Evolutionary conservation across 64 coral and sea anemone genomes (phyloP).

Genomic region (Acropora tenuis): DNA sequence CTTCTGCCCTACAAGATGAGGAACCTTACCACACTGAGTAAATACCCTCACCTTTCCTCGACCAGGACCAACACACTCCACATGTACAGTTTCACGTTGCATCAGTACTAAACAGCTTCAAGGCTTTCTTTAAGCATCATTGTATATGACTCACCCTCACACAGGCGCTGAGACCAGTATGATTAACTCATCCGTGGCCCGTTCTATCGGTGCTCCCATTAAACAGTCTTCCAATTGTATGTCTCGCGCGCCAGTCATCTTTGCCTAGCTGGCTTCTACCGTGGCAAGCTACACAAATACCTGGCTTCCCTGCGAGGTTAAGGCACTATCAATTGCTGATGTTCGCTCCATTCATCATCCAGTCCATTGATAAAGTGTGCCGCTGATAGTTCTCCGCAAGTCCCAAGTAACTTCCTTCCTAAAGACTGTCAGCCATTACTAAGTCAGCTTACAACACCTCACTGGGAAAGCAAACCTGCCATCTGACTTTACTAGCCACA

Average conservation of each 20-base stretch:
- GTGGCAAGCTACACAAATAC: background rate
- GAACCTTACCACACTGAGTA: background rate
- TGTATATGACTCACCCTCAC: slow-evolving; percentile 20
- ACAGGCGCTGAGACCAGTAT: slow-evolving; percentile 45
- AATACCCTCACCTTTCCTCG: background rate
- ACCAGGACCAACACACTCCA: background rate
- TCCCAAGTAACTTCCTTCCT: too few species aligned
- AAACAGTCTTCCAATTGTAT: background rate
- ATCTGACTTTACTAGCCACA: too few species aligned
- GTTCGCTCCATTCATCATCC: too few species aligned
- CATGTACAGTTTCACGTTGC: background rate
- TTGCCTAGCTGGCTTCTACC: background rate
- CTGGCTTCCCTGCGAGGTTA: too few species aligned
- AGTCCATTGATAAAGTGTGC: too few species aligned
- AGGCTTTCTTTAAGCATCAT: slow-evolving; percentile 31
- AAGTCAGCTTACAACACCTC: too few species aligned
- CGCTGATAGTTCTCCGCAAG: too few species aligned
- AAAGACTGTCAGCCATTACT: too few species aligned
- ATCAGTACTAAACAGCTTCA: background rate
- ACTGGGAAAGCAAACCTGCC: too few species aligned
- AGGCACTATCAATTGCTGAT: too few species aligned
- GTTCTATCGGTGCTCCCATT: background rate
- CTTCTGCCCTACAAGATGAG: background rate
- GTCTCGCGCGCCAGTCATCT: background rate
- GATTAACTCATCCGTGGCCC: slow-evolving; percentile 26